Base-by-base conservation (phyloP, 2,888 invertebrate species). In the Dryobota labecula region DNA sequence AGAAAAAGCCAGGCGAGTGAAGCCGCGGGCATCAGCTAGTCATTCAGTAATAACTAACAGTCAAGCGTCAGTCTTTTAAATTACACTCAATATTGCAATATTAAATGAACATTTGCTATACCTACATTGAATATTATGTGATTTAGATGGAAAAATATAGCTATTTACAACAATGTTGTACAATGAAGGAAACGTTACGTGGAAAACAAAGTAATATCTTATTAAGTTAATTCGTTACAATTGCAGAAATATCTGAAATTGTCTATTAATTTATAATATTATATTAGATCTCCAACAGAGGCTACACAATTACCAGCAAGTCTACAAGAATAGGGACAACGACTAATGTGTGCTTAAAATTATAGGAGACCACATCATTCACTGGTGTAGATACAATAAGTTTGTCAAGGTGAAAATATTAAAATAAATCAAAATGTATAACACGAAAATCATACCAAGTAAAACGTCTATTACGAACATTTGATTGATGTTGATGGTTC, bases 91-190 rank as follows among this genome's bases (percentile, higher is more conserved):
- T 30, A 54, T n/a, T 58, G 53, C 30, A 63, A 33, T 41, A 53
- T 43, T 71, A 69, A 65, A 67, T 38, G 7, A 30, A 13, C 24
- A 67, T 56, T 65, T 30, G 11, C 5, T 43, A 66, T 43, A 66
- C 20, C 33, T 43, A 30, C 45, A 71, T 67, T 66, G 66, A 67
- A 70, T 36, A 70, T 8, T 1, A 74, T 68, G 27, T 18, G 51
- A 27, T 64, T 71, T 67, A 47, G 18, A 78, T 78, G 61, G 54
- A 80, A 67, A 60, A 30, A 36, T 54, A 54, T 43, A 54, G 38
- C 54, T 49, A 49, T 69, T 53, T 51, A 43, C 20, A 36, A 78
- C 49, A 61, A 49, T 30, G 7, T 18, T 7, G 33, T 20, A 20
- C 0, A 15, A 38, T 13, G 4, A 24, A 13, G 38, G 33, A 45